Evolutionary conservation across 1,140 invertebrate species (phyloP).

Genomic region (Triops cancriformis): DNA sequence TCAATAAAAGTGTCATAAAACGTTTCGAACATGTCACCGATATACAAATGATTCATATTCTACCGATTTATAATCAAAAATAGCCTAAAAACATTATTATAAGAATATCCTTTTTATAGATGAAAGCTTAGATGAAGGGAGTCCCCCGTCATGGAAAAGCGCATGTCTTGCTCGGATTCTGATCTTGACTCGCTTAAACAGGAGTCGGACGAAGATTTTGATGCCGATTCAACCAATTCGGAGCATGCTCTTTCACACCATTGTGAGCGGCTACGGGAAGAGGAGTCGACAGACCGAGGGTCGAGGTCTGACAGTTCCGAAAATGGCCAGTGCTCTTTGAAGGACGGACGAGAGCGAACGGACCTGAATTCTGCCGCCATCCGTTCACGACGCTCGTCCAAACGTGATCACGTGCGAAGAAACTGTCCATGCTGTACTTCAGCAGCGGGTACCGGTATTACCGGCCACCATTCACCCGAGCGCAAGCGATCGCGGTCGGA

Average conservation of each 20-base stretch:
- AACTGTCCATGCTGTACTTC: constrained; percentile 47
- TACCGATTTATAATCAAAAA: too few species aligned
- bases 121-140: too few species aligned
- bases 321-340: background rate
- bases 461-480: background rate
- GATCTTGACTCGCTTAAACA: background rate
- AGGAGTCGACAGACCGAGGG: background rate
- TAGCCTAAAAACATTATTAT: too few species aligned
- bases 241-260: background rate
- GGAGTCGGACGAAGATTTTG: background rate
- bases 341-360: background rate
- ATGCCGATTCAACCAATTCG: background rate
- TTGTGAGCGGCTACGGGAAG: background rate
- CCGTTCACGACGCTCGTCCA: constrained; percentile 42
- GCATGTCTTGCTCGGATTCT: background rate
- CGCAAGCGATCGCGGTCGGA: constrained; percentile 20
- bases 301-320: background rate
- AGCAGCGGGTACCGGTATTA: constrained; percentile 16
- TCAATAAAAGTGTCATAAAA: too few species aligned
- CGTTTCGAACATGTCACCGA: too few species aligned
- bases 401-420: constrained; percentile 46
- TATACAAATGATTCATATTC: too few species aligned
- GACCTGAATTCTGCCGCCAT: background rate
- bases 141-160: background rate
- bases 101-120: too few species aligned